phyloP scores from a whole-genome alignment of 30 jellyfish, hydroid and myxozoan genomes.

The Sanderia malayensis region DNA sequence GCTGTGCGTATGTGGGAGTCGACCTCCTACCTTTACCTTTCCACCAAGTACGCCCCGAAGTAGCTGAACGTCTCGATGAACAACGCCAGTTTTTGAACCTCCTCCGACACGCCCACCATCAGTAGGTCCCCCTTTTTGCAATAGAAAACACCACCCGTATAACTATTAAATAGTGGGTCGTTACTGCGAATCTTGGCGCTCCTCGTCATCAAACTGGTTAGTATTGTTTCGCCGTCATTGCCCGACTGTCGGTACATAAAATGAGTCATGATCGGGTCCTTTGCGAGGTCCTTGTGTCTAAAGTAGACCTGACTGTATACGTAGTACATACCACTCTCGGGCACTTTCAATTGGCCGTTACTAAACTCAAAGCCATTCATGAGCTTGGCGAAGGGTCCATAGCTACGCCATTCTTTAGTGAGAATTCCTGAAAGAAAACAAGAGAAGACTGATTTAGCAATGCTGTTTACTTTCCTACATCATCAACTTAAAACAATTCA shows the following conservation, averaged over 20 bases:
- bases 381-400: not conserved
- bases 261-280: constrained; percentile 51
- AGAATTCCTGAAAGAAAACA: constrained; percentile 6
- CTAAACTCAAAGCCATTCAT: constrained; percentile 28
- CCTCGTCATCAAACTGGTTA: constrained; percentile 49
- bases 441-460: not conserved
- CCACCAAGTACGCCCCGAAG: constrained; percentile 59
- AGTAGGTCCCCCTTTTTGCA: constrained; percentile 47
- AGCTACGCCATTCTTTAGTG: not conserved
- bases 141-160: constrained; percentile 37
- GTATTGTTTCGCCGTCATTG: constrained; percentile 19
- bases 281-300: constrained; percentile 6
- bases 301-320: constrained; percentile 61
- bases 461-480: too few relatives aligned
- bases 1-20: too few relatives aligned
- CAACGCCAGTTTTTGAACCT: constrained; percentile 27
- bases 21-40: constrained; percentile 25
- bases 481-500: too few relatives aligned
- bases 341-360: constrained; percentile 52
- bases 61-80: constrained; percentile 39
- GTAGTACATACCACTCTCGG: constrained; percentile 44
- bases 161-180: constrained; percentile 29
- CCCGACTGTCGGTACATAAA: constrained; percentile 54
- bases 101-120: constrained; percentile 63
- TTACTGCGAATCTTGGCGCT: constrained; percentile 4